Conservation (phyloP, 1,140 invertebrate genomes). For the Drosophila novamexicana region DNA sequence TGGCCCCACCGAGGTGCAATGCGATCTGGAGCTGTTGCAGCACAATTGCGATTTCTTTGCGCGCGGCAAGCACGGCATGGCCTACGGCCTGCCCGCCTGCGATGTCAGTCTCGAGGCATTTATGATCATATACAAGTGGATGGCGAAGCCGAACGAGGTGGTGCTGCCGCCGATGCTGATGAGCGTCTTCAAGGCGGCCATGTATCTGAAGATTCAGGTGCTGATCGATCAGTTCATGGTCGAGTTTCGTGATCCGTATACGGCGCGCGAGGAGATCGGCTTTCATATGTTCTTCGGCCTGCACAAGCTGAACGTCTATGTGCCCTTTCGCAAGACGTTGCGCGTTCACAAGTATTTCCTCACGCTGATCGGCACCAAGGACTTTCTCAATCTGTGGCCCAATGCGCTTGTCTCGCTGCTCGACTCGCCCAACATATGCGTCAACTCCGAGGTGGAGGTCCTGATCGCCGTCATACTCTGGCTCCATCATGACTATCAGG, state of each 20-base stretch:
- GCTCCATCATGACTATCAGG: constrained; percentile 23
- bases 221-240: constrained; percentile 26
- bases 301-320: constrained; percentile 4
- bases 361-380: constrained; percentile 5
- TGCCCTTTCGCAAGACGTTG: neutral
- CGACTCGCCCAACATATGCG: constrained; percentile 25
- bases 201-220: constrained; percentile 15
- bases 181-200: constrained; percentile 17
- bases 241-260: constrained; percentile 9
- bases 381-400: constrained; percentile 14
- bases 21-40: constrained; percentile 32
- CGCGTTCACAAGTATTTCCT: constrained; percentile 34
- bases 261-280: constrained; percentile 32
- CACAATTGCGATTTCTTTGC: constrained; percentile 8
- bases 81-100: constrained; percentile 13
- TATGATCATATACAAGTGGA: constrained; percentile 31
- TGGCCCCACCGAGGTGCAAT: constrained; percentile 2
- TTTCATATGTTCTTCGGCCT: constrained; percentile 30
- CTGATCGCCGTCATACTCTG: constrained; percentile 22
- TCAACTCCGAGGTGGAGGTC: constrained; percentile 45
- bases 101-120: constrained; percentile 23
- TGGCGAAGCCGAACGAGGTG: neutral
- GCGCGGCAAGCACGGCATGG: constrained; percentile 16
- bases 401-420: constrained; percentile 20
- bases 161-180: constrained; percentile 21